Percentiles rank a stretch among this genome's conserved stretches.
Evolutionary conservation across 2,797 vertebrate species (phyloP).

Genomic region (Parotocinclus haroldoi): DNA sequence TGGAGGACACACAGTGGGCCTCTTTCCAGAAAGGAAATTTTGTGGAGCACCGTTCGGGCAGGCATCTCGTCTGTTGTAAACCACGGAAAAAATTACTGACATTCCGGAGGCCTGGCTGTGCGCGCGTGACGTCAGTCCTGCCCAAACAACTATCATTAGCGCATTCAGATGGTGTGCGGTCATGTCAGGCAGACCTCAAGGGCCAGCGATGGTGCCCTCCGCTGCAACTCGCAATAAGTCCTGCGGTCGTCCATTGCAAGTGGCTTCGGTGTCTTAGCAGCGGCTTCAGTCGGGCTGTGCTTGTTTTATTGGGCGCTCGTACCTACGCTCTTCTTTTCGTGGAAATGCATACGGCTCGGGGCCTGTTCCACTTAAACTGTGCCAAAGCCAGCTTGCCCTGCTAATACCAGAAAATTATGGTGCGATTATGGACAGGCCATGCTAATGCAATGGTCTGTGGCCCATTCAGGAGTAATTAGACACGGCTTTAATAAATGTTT

Average conservation of each 20-base stretch:
- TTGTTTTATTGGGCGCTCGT: constrained; percentile 10
- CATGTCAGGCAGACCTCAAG: constrained; percentile 51
- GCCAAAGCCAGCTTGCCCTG: constrained; percentile 60
- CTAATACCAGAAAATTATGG: constrained; percentile 73
- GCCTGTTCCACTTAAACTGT: constrained; percentile 45
- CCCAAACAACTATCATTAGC: constrained; percentile 69
- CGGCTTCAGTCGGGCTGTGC: constrained; percentile 6
- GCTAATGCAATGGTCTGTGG: constrained; percentile 47
- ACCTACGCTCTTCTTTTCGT: too few relatives aligned
- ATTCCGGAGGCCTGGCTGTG: constrained; percentile 41
- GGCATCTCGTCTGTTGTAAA: constrained; percentile 21
- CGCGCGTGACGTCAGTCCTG: constrained; percentile 67
- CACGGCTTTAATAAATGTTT: constrained; percentile 10
- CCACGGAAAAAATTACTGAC: constrained; percentile 31
- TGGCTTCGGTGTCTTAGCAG: constrained; percentile 22
- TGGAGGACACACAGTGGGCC: constrained; percentile 46
- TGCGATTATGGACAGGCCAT: constrained; percentile 62
- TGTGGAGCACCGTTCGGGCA: constrained; percentile 24
- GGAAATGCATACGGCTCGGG: too few relatives aligned
- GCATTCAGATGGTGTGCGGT: constrained; percentile 58
- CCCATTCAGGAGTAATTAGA: neutral
- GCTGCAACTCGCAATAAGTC: constrained; percentile 45
- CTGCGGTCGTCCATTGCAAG: constrained; percentile 32
- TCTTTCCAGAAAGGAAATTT: constrained; percentile 45
- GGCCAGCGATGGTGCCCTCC: constrained; percentile 28